These are phyloP conservation scores for Troides oblongomaculatus DNA, from an alignment of 2,888 invertebrate species.

Conservation along the genomic window DNA sequence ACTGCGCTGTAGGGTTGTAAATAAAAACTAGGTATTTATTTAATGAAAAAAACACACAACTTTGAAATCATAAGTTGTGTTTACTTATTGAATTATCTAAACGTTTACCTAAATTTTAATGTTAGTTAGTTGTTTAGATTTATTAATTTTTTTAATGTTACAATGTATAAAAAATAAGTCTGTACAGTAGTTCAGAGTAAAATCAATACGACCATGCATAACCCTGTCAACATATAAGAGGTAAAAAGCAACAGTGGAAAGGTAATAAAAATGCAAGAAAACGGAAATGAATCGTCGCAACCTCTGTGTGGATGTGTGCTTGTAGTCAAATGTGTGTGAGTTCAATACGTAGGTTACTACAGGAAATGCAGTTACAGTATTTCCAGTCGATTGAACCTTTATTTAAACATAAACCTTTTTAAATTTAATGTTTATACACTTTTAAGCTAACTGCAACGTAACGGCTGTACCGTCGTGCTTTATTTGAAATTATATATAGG, in stretches of 20 bases:
- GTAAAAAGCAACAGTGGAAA: slow-evolving; percentile 54
- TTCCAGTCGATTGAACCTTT: slow-evolving; percentile 33
- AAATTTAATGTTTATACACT: slow-evolving; percentile 24
- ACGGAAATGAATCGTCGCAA: slow-evolving; percentile 42
- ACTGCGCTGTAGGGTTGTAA: slow-evolving; percentile 46
- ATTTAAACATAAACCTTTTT: slow-evolving; percentile 31
- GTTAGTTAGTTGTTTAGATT: too few species aligned
- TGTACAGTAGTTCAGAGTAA: background rate
- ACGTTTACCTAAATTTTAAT: too few species aligned
- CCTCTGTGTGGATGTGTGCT: slow-evolving; percentile 21
- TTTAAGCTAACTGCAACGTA: slow-evolving; percentile 11
- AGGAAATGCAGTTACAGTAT: slow-evolving; percentile 36
- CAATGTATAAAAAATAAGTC: too few species aligned
- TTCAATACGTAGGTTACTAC: slow-evolving; percentile 26
- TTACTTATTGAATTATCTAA: too few species aligned
- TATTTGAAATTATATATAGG: slow-evolving; percentile 42
- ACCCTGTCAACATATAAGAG: slow-evolving; percentile 49
- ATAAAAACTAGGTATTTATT: slow-evolving; percentile 24
- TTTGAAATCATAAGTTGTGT: too few species aligned
- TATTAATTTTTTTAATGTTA: too few species aligned
- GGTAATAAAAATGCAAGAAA: slow-evolving; percentile 70
- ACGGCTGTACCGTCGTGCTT: slow-evolving; percentile 42
- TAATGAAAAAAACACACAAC: too few species aligned
- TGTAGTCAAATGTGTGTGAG: slow-evolving; percentile 26
- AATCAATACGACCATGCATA: slow-evolving; percentile 31